Percentiles rank a stretch among this genome's conserved stretches.
Conservation (phyloP, 2,797 vertebrate genomes). For the Lepus townsendii region DNA sequence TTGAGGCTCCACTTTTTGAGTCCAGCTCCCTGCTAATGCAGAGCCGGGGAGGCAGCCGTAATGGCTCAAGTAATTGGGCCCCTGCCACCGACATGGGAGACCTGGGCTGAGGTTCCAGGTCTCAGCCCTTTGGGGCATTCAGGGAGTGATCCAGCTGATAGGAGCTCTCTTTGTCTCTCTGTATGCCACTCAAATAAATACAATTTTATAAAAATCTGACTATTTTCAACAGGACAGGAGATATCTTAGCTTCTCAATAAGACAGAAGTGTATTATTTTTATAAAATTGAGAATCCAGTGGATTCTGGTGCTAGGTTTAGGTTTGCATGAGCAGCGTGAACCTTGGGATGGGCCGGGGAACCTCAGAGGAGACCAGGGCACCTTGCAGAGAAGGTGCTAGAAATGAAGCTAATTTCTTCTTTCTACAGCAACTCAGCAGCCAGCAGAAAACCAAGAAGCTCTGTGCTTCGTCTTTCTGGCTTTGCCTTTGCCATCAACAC, state of each 20-base stretch:
- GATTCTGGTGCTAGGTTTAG: constrained; percentile 10
- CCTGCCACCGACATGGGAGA: no score
- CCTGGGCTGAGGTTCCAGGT: no score
- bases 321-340: constrained; percentile 1
- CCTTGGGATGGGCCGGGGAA: not conserved
- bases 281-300: not conserved
- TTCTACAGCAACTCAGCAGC: not conserved
- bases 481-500: constrained; percentile 61
- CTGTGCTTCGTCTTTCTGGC: constrained; percentile 46
- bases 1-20: no score
- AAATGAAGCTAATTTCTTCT: constrained; percentile 17
- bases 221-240: constrained; percentile 44
- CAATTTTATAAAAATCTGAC: no score
- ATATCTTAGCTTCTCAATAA: constrained; percentile 3
- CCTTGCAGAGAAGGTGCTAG: constrained; percentile 3
- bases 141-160: no score
- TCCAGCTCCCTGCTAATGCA: no score
- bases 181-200: no score
- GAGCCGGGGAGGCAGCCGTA: no score
- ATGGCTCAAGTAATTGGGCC: no score
- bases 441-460: constrained; percentile 52
- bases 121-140: no score
- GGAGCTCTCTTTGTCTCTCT: no score
- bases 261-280: constrained; percentile 1
- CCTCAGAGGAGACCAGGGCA: not conserved